phyloP scores from a whole-genome alignment of 1,140 invertebrate genomes.

The Dendrolimus punctatus region DNA sequence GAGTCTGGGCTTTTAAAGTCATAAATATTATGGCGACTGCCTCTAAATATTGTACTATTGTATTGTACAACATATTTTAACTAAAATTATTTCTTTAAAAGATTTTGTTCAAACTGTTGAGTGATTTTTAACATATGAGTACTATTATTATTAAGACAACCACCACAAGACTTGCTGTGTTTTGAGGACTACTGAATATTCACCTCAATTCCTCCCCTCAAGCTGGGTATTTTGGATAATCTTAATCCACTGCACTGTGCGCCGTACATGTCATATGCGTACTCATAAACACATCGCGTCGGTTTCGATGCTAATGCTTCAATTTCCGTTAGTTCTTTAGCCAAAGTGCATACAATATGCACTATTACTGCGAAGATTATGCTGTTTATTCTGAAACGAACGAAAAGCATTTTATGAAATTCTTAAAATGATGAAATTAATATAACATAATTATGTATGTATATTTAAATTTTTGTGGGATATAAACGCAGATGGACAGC shows the following conservation, averaged over 20 bases:
- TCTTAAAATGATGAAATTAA: no score
- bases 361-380: constrained; percentile 12
- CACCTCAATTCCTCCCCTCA: constrained; percentile 73
- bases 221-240: constrained; percentile 69
- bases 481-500: neutral
- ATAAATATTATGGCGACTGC: no score
- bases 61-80: no score
- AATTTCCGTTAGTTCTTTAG: constrained; percentile 47
- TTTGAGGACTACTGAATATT: neutral
- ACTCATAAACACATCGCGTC: constrained; percentile 63
- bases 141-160: no score
- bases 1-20: no score
- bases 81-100: no score
- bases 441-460: neutral
- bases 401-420: neutral
- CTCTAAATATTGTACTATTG: no score
- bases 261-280: constrained; percentile 70
- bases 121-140: no score
- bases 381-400: constrained; percentile 22
- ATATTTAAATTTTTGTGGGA: neutral
- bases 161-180: no score
- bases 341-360: constrained; percentile 7
- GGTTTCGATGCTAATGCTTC: constrained; percentile 38
- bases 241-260: constrained; percentile 69
- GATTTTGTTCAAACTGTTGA: no score